These are phyloP conservation scores for Nebria ingens DNA, from an alignment of 1,140 invertebrate genomes.

Conservation along the genomic window DNA sequence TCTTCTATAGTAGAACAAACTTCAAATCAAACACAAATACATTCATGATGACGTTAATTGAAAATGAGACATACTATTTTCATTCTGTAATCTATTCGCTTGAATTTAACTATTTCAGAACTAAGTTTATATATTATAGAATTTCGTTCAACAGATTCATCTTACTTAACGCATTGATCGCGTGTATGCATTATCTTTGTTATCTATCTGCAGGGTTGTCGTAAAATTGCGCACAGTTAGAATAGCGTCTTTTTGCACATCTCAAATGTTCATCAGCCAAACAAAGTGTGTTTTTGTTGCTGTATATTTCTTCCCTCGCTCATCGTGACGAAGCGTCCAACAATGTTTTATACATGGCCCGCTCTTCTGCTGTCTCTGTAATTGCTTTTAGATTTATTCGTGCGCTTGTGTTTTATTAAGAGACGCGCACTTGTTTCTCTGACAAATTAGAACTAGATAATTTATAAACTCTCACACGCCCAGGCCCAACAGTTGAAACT, in stretches of 20 bases:
- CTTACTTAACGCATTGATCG: too few species aligned
- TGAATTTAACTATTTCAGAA: too few species aligned
- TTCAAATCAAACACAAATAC: too few species aligned
- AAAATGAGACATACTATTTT: too few species aligned
- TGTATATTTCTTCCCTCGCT: too few species aligned
- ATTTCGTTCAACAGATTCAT: too few species aligned
- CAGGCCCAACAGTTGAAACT: neutral
- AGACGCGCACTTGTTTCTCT: neutral
- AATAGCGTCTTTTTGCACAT: neutral
- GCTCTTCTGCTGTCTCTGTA: neutral
- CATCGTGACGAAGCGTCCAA: too few species aligned
- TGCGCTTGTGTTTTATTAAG: neutral
- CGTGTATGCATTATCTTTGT: too few species aligned
- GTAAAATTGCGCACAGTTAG: neutral
- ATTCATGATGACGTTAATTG: too few species aligned
- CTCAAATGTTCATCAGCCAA: conserved; percentile 4
- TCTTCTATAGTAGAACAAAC: too few species aligned
- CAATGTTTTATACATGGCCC: conserved; percentile 1
- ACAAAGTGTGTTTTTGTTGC: conserved; percentile 4
- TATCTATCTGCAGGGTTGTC: neutral
- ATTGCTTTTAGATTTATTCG: conserved; percentile 7
- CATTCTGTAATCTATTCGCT: too few species aligned
- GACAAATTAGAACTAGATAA: conserved; percentile 4
- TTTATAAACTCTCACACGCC: conserved; percentile 5
- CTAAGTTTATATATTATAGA: too few species aligned